Conservation (phyloP, 2,797 vertebrate species). For the Mormyrus proboscirostris region DNA sequence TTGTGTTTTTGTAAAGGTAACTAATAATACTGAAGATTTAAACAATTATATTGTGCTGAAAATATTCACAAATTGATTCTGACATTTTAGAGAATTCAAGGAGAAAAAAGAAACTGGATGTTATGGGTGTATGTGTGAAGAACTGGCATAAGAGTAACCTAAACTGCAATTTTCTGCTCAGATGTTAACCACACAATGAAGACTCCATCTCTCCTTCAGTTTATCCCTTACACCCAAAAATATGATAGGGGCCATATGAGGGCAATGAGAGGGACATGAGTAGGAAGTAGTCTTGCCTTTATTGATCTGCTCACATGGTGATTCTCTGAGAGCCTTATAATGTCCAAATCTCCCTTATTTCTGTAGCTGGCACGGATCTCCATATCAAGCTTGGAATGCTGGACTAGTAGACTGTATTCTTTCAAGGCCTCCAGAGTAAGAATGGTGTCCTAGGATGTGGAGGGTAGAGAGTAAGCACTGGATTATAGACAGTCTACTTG, state of each 20-base stretch:
- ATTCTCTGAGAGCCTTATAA: conserved; percentile 56
- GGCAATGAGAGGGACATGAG: neutral
- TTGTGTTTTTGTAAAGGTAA: neutral
- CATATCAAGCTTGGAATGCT: conserved; percentile 63
- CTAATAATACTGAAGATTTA: neutral
- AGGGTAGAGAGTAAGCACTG: neutral
- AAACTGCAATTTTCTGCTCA: neutral
- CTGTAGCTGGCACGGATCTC: conserved; percentile 63
- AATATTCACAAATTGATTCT: neutral
- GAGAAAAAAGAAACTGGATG: neutral
- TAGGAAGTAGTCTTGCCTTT: conserved; percentile 55
- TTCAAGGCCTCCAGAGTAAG: conserved; percentile 76
- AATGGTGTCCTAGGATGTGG: conserved; percentile 67
- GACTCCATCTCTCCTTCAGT: neutral
- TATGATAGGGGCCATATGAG: neutral
- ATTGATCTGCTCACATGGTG: conserved; percentile 61
- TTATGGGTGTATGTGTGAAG: neutral
- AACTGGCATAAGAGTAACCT: neutral
- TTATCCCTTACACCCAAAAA: neutral
- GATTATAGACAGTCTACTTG: neutral
- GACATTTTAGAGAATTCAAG: neutral
- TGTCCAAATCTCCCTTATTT: conserved; percentile 45
- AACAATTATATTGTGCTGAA: neutral
- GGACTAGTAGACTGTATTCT: conserved; percentile 60
- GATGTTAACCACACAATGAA: neutral